Evolutionary conservation across 2,797 vertebrate species (phyloP).

Genomic region (Clamator glandarius): DNA sequence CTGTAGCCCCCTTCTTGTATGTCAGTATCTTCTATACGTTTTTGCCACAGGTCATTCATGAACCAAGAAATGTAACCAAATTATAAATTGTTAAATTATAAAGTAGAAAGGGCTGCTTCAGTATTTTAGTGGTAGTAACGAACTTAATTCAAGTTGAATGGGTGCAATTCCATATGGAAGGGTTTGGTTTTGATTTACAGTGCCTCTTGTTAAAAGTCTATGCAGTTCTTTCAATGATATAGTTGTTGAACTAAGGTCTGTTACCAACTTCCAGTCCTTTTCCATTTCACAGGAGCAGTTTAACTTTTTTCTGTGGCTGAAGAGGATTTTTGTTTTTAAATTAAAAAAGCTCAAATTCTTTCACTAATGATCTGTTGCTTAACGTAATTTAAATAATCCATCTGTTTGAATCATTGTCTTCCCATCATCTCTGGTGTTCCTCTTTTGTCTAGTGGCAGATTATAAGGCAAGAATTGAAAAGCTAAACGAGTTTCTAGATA

Average conservation of each 20-base stretch:
- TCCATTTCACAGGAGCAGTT: background rate
- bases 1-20: background rate
- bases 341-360: background rate
- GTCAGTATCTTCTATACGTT: background rate
- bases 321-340: background rate
- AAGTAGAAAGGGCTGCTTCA: background rate
- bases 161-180: background rate
- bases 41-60: background rate
- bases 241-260: background rate
- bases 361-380: background rate
- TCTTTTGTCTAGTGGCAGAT: background rate
- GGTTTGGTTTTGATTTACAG: background rate
- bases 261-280: background rate
- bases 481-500: background rate
- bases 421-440: accelerated
- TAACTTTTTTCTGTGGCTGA: background rate
- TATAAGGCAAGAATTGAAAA: background rate
- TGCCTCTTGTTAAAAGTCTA: background rate
- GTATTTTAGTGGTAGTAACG: background rate
- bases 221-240: background rate
- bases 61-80: background rate
- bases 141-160: background rate
- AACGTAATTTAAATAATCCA: background rate
- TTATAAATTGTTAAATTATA: background rate
- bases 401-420: background rate